Evolutionary conservation across 2,888 invertebrate genomes (phyloP).

Genomic region (Cephonodes hylas): DNA sequence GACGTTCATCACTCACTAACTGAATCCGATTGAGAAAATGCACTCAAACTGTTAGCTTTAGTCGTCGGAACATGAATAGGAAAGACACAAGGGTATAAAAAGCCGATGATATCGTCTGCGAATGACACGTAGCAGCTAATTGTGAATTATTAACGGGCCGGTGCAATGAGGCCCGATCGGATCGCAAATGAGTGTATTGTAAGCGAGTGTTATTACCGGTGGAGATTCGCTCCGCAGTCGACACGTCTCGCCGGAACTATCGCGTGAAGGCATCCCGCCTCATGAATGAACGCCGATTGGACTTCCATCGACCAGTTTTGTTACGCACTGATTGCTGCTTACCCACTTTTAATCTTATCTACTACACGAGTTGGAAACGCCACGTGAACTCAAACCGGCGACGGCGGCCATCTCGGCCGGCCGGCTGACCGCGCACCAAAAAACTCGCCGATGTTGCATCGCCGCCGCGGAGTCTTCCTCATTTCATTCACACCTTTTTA

Average conservation of each 20-base stretch:
- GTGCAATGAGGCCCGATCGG: conserved; percentile 41
- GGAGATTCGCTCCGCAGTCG: conserved; percentile 21
- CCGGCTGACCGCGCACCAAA: conserved; percentile 48
- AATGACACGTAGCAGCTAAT: conserved; percentile 35
- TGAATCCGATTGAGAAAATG: not conserved
- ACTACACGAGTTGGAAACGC: conserved; percentile 58
- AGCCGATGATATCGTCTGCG: conserved; percentile 34
- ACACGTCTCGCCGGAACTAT: conserved; percentile 28
- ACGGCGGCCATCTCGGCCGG: conserved; percentile 40
- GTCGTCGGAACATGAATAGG: not conserved
- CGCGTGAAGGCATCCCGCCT: conserved; percentile 73
- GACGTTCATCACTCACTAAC: conserved; percentile 15
- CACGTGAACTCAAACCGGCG: conserved; percentile 49
- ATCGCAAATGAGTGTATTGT: conserved; percentile 37
- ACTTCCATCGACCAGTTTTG: conserved; percentile 75
- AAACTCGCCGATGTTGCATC: conserved; percentile 54
- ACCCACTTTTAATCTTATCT: conserved; percentile 75
- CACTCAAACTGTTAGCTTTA: not conserved
- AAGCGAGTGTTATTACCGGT: conserved; percentile 25
- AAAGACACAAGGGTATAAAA: conserved; percentile 29
- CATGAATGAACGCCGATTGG: conserved; percentile 69
- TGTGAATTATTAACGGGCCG: conserved; percentile 40
- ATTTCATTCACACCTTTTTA: conserved; percentile 80
- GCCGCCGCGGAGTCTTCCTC: conserved; percentile 54
- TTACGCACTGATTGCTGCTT: conserved; percentile 76